Evolutionary conservation across 2,888 invertebrate species (phyloP), one percentile per base, ranked within the genome.

Genomic region (Drosophila pegasa): DNA sequence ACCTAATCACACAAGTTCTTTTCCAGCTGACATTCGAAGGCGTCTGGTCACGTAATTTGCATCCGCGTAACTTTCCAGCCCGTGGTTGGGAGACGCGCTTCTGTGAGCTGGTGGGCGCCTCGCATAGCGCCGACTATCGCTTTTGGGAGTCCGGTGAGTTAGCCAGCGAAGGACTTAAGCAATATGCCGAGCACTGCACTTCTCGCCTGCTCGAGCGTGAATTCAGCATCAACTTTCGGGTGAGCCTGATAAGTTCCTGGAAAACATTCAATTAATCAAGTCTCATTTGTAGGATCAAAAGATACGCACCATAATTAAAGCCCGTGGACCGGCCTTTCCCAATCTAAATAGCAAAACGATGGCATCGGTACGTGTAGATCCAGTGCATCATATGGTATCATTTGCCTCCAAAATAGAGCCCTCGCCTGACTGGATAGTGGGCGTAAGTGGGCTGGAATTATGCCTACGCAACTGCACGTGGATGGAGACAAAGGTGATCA

Each of bases 341-440:
- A 96, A 96, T 80, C 96, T 98, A 4, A 97, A 95, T 51, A 96
- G 96, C 0, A 96, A 95, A 93, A 97, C 94, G 56, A 96, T 94
- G 92, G 98, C 95, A 61, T 95, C 97, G 14, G 98, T 98, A 91
- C 94, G 98, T 54, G 98, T 98, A 2, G 98, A 99, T 92, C 96
- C 95, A 47, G 95, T 95, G 59, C 97, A 99, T 91, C 99, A 99
- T 90, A 93, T 99, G 62, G 95, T 99, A 85, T 99, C 99, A 0
- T 94, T 99, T 27, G 97, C 98, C 0, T 97, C 98, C 2, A 99
- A 98, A 95, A 94, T 99, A 64, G 97, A 97, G 52, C 99, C 99
- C 0, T 98, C 98, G 0, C 99, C 99, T 0, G 99, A 99, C 92
- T 99, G 99, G 99, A 96, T 98, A 58, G 96, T 98, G 2, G 99